Conservation (phyloP, 2,888 invertebrate genomes). For the Spisula subtruncata region DNA sequence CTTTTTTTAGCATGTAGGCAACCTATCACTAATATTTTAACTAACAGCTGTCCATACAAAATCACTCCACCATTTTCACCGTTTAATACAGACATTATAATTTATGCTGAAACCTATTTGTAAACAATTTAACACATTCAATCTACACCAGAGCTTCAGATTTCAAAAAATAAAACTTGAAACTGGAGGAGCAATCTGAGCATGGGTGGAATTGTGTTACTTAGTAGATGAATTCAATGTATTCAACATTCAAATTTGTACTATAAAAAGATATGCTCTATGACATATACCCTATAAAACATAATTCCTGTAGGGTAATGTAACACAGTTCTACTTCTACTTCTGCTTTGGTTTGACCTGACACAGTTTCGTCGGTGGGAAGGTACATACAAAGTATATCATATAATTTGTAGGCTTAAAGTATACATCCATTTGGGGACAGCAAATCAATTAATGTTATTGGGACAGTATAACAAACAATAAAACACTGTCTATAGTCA, state of each 20-base stretch:
- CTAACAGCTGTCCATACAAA: background rate
- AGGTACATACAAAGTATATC: background rate
- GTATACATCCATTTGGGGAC: background rate
- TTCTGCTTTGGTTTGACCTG: no score
- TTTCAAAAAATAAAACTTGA: background rate
- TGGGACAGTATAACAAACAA: background rate
- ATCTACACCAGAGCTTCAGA: background rate
- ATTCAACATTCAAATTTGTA: background rate
- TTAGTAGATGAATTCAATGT: background rate
- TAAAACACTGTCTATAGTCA: background rate
- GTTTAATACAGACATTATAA: background rate
- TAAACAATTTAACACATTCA: background rate
- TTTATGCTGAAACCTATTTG: background rate
- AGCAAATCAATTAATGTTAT: no score
- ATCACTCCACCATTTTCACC: background rate
- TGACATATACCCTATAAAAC: no score
- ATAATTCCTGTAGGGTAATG: no score
- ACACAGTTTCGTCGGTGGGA: no score
- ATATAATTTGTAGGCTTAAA: background rate
- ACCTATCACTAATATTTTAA: background rate
- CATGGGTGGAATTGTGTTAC: background rate
- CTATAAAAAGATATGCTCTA: no score
- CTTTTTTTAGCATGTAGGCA: no score
- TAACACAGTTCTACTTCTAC: no score
- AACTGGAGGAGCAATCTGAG: background rate